Conservation (phyloP, 2,888 invertebrate species). For the Plutella xylostella region DNA sequence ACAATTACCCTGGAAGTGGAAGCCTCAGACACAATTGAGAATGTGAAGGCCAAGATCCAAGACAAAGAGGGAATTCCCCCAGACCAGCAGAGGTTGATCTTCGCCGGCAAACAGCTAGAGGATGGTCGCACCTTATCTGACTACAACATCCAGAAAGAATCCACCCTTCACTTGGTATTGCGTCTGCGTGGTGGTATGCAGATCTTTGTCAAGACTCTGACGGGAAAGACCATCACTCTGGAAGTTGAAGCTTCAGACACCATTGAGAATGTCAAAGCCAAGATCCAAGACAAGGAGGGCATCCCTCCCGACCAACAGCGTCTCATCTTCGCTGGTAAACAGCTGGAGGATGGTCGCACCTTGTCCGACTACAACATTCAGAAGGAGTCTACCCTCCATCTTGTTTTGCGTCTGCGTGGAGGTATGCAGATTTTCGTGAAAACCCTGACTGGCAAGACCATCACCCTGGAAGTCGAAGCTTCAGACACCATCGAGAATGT, state of each 20-base stretch:
- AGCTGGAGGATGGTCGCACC: conserved; percentile 19
- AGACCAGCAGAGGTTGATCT: conserved; percentile 46
- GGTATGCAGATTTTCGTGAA: conserved; percentile 21
- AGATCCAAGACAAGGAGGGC: conserved; percentile 20
- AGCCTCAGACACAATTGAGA: conserved; percentile 47
- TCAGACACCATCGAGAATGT: conserved; percentile 20
- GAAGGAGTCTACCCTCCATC: conserved; percentile 18
- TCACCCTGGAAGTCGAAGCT: conserved; percentile 18
- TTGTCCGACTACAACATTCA: conserved; percentile 20
- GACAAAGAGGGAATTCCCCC: conserved; percentile 49
- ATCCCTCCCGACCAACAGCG: conserved; percentile 20
- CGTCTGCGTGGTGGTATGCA: conserved; percentile 50
- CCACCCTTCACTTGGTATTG: conserved; percentile 36
- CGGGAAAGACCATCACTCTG: conserved; percentile 42
- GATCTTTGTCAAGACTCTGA: conserved; percentile 44
- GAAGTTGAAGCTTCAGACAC: conserved; percentile 37
- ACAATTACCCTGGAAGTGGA: conserved; percentile 44
- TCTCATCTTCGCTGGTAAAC: conserved; percentile 19
- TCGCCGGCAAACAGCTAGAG: conserved; percentile 43
- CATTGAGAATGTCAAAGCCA: conserved; percentile 19
- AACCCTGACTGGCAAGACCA: conserved; percentile 19
- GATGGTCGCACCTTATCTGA: conserved; percentile 43
- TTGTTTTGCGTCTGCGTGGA: conserved; percentile 19
- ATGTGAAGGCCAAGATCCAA: conserved; percentile 52
- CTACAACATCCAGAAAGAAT: conserved; percentile 46